These are phyloP conservation scores for Sogatella furcifera DNA, from an alignment of 1,140 invertebrate genomes.

Conservation along the genomic window DNA sequence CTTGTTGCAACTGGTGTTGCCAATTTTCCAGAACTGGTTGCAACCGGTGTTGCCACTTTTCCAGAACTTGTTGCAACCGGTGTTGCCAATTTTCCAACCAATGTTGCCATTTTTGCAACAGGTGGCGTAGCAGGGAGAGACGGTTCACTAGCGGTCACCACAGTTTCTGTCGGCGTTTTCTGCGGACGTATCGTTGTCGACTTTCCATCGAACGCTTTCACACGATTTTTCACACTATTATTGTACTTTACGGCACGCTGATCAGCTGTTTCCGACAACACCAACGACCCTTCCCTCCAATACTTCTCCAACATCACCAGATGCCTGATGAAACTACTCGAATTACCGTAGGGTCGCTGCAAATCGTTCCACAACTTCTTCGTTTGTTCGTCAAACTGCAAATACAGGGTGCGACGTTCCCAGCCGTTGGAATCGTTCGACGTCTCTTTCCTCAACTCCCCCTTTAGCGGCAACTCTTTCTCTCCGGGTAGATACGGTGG, in stretches of 20 bases:
- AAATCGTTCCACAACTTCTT: conserved; percentile 67
- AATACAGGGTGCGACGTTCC: conserved; percentile 63
- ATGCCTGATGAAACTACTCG: conserved; percentile 70
- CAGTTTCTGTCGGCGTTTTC: not conserved
- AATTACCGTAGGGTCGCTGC: conserved; percentile 73
- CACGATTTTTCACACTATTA: conserved; percentile 62
- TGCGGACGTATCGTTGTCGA: conserved; percentile 1
- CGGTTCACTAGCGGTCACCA: not conserved
- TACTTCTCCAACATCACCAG: conserved; percentile 71
- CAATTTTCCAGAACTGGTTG: not conserved
- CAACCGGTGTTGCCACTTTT: not conserved
- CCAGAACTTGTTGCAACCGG: not conserved
- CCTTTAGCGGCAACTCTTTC: conserved; percentile 65
- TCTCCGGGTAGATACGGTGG: conserved; percentile 51
- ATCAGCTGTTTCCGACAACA: conserved; percentile 57
- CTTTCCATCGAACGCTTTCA: conserved; percentile 55
- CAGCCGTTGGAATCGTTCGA: conserved; percentile 32
- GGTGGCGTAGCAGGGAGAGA: not conserved
- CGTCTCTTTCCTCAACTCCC: conserved; percentile 19
- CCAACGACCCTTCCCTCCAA: conserved; percentile 54
- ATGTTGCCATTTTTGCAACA: not conserved
- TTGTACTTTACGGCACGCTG: conserved; percentile 63
- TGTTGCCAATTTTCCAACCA: not conserved
- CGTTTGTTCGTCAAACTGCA: conserved; percentile 72
- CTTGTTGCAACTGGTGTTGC: not conserved